These are phyloP conservation scores for Drosophila gaucha DNA, from an alignment of 2,888 invertebrate genomes.

Conservation along the genomic window DNA sequence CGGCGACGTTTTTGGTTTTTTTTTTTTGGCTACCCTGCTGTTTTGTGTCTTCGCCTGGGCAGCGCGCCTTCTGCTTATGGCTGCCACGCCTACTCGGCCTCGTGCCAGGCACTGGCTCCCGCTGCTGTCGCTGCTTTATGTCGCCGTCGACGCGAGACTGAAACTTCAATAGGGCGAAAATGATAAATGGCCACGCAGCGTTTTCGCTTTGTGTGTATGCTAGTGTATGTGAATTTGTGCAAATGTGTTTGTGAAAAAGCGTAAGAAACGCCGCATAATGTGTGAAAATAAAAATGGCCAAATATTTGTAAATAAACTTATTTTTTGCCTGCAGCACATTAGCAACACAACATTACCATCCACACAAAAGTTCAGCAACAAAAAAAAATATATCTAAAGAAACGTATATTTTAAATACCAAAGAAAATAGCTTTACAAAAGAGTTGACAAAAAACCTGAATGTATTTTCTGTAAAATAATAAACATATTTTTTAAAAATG, in stretches of 20 bases:
- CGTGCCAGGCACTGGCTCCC: constrained; percentile 38
- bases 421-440: neutral
- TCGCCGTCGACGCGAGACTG: constrained; percentile 68
- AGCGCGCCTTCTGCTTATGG: constrained; percentile 57
- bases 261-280: constrained; percentile 51
- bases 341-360: constrained; percentile 39
- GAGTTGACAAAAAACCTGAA: neutral
- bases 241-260: constrained; percentile 13
- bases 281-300: constrained; percentile 70
- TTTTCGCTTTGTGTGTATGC: constrained; percentile 39
- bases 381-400: neutral
- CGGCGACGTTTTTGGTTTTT: constrained; percentile 50
- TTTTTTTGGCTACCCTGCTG: constrained; percentile 75
- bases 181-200: constrained; percentile 76
- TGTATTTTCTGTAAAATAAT: too few species aligned
- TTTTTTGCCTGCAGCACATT: constrained; percentile 46
- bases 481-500: neutral
- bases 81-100: constrained; percentile 37
- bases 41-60: constrained; percentile 69
- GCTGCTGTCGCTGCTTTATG: constrained; percentile 71
- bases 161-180: constrained; percentile 80
- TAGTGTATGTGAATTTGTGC: neutral
- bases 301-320: constrained; percentile 56
- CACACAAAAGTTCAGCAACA: constrained; percentile 4
- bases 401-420: neutral